Evolutionary conservation across 2,888 invertebrate species (phyloP).

Genomic region (Phengaris alcon): DNA sequence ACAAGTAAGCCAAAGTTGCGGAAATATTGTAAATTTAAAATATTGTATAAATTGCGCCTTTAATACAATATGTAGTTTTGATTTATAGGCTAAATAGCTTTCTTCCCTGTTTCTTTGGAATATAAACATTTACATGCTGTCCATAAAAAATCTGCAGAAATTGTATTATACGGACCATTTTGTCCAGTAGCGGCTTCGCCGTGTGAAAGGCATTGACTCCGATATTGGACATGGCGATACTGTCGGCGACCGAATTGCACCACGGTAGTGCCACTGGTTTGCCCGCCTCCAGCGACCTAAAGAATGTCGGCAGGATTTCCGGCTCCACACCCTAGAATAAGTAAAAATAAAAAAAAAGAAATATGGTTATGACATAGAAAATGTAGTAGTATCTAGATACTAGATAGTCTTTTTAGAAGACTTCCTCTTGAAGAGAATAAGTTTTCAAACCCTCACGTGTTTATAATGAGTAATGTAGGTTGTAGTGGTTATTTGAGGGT

Average conservation of each 20-base stretch:
- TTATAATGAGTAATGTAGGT: too few species aligned
- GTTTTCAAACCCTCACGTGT: too few species aligned
- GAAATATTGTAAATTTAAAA: too few species aligned
- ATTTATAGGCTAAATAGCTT: too few species aligned
- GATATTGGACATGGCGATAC: slow-evolving; percentile 88
- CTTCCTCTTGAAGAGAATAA: too few species aligned
- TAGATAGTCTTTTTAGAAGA: background rate
- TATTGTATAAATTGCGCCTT: too few species aligned
- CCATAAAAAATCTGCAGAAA: background rate
- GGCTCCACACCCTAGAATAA: slow-evolving; percentile 89
- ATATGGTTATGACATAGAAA: background rate
- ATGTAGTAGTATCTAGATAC: background rate
- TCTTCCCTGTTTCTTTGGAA: too few species aligned
- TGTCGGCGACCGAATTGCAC: slow-evolving; percentile 87
- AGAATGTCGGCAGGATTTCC: slow-evolving; percentile 91
- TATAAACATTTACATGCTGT: background rate
- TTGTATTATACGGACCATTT: slow-evolving; percentile 77
- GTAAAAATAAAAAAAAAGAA: slow-evolving; percentile 6
- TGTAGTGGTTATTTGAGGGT: too few species aligned
- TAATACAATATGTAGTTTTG: too few species aligned
- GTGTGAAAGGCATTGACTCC: slow-evolving; percentile 90
- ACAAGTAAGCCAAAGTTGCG: too few species aligned
- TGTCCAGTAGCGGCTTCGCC: slow-evolving; percentile 85
- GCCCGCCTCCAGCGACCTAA: slow-evolving; percentile 84
- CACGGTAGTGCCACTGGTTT: slow-evolving; percentile 81